These are phyloP conservation scores for Hydrotaea cyrtoneurina DNA, from an alignment of 2,888 invertebrate species.

Conservation along the genomic window DNA sequence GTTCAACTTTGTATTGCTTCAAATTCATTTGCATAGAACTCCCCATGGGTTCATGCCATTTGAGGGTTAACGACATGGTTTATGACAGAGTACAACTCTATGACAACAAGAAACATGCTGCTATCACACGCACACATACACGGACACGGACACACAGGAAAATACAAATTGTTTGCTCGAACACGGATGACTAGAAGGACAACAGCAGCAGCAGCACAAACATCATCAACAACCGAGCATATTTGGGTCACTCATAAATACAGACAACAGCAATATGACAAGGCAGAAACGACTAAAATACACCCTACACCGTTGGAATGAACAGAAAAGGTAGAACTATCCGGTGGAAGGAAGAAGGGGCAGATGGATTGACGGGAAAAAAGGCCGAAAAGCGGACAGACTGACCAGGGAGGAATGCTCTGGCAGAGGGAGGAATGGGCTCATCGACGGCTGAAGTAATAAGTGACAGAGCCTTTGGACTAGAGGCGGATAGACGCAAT, in stretches of 20 bases:
- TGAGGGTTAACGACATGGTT: neutral
- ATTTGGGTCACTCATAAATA: neutral
- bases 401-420: too few relatives aligned
- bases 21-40: neutral
- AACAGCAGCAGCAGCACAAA: neutral
- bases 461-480: neutral
- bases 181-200: slow-evolving; percentile 2
- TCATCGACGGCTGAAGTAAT: neutral
- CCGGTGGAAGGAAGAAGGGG: neutral
- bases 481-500: too few relatives aligned
- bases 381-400: too few relatives aligned
- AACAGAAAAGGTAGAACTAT: too few relatives aligned
- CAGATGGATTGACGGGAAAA: too few relatives aligned
- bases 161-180: slow-evolving; percentile 16
- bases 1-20: too few relatives aligned
- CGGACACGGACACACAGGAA: neutral
- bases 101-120: slow-evolving; percentile 13
- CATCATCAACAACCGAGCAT: neutral
- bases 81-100: slow-evolving; percentile 4
- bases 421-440: too few relatives aligned
- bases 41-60: neutral
- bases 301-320: neutral
- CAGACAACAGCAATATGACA: neutral
- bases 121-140: neutral
- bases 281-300: neutral